phyloP scores from a whole-genome alignment of 2,888 invertebrate species.

The Tribolium freemani region DNA sequence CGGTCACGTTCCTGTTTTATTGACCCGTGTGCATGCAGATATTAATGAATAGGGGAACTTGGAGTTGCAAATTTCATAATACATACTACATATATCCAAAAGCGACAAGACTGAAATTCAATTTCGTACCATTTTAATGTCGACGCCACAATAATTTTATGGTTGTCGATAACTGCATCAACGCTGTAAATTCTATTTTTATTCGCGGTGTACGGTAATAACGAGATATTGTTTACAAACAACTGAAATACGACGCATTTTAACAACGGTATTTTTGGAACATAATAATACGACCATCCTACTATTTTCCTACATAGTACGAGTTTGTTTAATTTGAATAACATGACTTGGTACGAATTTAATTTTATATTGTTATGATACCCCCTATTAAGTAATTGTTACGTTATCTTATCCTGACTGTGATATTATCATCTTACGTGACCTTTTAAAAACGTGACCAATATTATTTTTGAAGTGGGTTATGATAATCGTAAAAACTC shows the following conservation, averaged over 20 bases:
- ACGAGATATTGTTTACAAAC: background rate
- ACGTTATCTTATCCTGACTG: no score
- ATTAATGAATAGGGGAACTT: background rate
- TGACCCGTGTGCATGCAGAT: background rate
- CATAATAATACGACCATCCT: background rate
- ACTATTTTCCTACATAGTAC: background rate
- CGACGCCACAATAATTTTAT: background rate
- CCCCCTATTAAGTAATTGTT: no score
- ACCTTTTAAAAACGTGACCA: no score
- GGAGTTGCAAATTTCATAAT: background rate
- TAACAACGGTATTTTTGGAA: background rate
- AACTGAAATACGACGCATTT: background rate
- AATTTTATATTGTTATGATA: background rate
- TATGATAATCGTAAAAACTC: no score
- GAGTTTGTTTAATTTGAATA: background rate
- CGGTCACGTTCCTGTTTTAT: slow-evolving; percentile 20
- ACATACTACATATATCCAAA: no score
- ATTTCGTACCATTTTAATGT: no score
- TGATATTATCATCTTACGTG: no score
- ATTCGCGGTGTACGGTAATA: background rate
- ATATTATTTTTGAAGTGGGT: no score
- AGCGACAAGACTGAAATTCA: no score
- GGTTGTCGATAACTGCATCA: background rate
- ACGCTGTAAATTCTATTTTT: background rate
- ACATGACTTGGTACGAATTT: background rate